phyloP scores from a whole-genome alignment of 2,888 invertebrate genomes.

The Hirtodrosophila confusa region DNA sequence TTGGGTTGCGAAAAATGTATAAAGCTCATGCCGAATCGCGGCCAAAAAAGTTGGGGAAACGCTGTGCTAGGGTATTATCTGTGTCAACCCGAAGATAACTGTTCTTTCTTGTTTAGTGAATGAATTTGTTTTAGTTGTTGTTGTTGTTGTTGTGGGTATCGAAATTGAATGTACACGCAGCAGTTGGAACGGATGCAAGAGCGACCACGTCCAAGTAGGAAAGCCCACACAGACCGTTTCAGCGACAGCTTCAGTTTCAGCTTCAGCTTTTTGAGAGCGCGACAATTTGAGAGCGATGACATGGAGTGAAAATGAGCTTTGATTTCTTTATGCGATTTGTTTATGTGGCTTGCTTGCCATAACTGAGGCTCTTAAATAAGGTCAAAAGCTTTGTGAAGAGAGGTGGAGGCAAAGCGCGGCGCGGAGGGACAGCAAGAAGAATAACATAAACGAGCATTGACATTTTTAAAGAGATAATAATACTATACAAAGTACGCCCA shows the following conservation, averaged over 20 bases:
- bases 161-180: slow-evolving; percentile 58
- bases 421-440: slow-evolving; percentile 15
- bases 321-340: slow-evolving; percentile 74
- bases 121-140: slow-evolving; percentile 39
- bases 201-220: slow-evolving; percentile 50
- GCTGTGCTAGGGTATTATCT: too few relatives aligned
- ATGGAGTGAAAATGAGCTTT: slow-evolving; percentile 78
- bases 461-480: slow-evolving; percentile 55
- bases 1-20: too few relatives aligned
- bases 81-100: too few relatives aligned
- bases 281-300: slow-evolving; percentile 53
- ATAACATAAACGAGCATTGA: slow-evolving; percentile 58
- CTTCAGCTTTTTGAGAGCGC: slow-evolving; percentile 30
- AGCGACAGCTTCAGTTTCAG: too few relatives aligned
- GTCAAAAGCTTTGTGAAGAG: slow-evolving; percentile 59
- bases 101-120: slow-evolving; percentile 40
- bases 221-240: slow-evolving; percentile 68
- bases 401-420: too few relatives aligned
- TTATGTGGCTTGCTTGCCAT: slow-evolving; percentile 66
- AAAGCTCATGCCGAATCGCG: too few relatives aligned
- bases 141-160: slow-evolving; percentile 24
- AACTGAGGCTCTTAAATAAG: slow-evolving; percentile 64
- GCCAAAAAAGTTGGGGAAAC: too few relatives aligned
- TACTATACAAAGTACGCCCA: slow-evolving; percentile 63
- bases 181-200: slow-evolving; percentile 42